Conservation (phyloP, 2,888 invertebrate genomes). For the Odontocolon sp. region DNA sequence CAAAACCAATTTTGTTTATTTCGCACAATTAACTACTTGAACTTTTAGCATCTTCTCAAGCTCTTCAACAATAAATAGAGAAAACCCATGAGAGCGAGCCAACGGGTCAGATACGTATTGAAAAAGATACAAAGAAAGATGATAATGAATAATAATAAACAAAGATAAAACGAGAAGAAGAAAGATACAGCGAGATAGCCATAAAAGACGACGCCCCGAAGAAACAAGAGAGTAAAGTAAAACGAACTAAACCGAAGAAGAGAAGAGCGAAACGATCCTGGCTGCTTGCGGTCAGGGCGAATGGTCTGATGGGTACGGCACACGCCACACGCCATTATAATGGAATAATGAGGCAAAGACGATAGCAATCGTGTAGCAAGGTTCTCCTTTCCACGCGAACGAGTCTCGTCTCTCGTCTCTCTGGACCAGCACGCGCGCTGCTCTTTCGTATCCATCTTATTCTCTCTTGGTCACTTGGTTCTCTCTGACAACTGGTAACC, state of each 20-base stretch:
- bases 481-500: constrained; percentile 30
- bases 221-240: constrained; percentile 49
- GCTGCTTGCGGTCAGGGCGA: constrained; percentile 69
- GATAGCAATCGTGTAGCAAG: constrained; percentile 77
- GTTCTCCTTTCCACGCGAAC: constrained; percentile 75
- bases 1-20: too few relatives aligned
- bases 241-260: constrained; percentile 32
- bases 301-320: constrained; percentile 74
- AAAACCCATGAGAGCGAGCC: too few relatives aligned
- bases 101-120: too few relatives aligned
- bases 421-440: constrained; percentile 49
- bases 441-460: constrained; percentile 41
- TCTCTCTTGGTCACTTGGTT: constrained; percentile 46
- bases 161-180: constrained; percentile 25
- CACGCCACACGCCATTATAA: constrained; percentile 80
- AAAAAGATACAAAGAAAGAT: too few relatives aligned
- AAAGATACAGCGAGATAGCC: constrained; percentile 42
- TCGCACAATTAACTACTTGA: too few relatives aligned
- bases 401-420: constrained; percentile 61
- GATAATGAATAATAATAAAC: constrained; percentile 56
- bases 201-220: constrained; percentile 55
- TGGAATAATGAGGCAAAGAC: constrained; percentile 80
- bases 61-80: too few relatives aligned
- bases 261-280: constrained; percentile 54
- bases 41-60: too few relatives aligned